phyloP scores from a whole-genome alignment of 2,113 vertebrate species.

The Coracopsis vasa region DNA sequence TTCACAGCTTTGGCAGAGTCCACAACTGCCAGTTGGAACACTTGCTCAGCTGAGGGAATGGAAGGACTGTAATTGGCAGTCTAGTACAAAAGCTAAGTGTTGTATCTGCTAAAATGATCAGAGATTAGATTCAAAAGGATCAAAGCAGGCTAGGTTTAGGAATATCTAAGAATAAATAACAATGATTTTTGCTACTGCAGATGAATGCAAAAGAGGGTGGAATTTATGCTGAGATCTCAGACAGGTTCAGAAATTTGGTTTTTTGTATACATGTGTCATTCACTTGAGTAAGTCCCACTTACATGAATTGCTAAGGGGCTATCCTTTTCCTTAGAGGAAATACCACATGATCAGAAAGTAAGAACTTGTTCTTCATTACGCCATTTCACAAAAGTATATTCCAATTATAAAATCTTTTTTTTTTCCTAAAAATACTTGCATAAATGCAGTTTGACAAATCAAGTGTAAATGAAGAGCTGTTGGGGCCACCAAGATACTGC shows the following conservation, averaged over 20 bases:
- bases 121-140: neutral
- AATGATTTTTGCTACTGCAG: neutral
- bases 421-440: neutral
- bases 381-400: neutral
- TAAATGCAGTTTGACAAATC: neutral
- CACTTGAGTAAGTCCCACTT: neutral
- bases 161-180: neutral
- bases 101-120: neutral
- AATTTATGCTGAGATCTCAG: neutral
- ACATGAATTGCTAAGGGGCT: neutral
- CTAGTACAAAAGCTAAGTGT: neutral
- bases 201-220: neutral
- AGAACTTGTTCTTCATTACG: neutral
- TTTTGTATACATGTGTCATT: fast-evolving
- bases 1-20: neutral
- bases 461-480: neutral
- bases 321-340: neutral
- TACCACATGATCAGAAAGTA: neutral
- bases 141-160: neutral
- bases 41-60: neutral
- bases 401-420: neutral
- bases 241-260: neutral
- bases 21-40: neutral
- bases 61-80: neutral
- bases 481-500: neutral